Percentiles rank a stretch among this genome's conserved stretches.
Evolutionary conservation across 2,888 invertebrate species (phyloP).

Genomic region (Marasmarcha lunaedactyla): DNA sequence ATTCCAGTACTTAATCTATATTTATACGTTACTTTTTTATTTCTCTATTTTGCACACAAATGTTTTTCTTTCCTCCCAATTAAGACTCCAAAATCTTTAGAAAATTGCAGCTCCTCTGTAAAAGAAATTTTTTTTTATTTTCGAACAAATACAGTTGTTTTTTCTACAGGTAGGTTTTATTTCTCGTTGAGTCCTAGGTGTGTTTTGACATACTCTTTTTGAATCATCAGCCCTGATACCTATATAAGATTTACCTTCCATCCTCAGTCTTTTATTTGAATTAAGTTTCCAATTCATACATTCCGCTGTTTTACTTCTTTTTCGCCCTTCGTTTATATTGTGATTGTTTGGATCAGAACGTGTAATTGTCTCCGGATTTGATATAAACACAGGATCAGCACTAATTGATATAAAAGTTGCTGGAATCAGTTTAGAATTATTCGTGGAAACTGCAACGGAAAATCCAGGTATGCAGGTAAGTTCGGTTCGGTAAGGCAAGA

Average conservation of each 20-base stretch:
- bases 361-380: no score
- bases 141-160: conserved; percentile 1
- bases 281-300: conserved; percentile 8
- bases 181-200: neutral
- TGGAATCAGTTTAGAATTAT: no score
- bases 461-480: no score
- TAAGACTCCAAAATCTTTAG: conserved; percentile 2
- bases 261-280: conserved; percentile 4
- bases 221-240: neutral
- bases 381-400: no score
- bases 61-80: conserved; percentile 3
- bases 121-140: neutral
- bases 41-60: conserved; percentile 1
- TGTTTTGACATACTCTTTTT: conserved; percentile 1
- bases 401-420: no score
- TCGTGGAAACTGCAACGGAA: no score
- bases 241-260: conserved; percentile 5
- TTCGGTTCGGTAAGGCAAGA: no score
- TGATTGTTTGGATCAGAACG: no score
- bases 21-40: neutral
- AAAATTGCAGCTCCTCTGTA: conserved; percentile 3
- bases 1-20: conserved; percentile 2
- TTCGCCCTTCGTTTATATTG: no score
- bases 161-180: conserved; percentile 3
- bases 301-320: no score